Conservation (phyloP, 2,888 invertebrate genomes). For the Perizoma flavofasciatum region DNA sequence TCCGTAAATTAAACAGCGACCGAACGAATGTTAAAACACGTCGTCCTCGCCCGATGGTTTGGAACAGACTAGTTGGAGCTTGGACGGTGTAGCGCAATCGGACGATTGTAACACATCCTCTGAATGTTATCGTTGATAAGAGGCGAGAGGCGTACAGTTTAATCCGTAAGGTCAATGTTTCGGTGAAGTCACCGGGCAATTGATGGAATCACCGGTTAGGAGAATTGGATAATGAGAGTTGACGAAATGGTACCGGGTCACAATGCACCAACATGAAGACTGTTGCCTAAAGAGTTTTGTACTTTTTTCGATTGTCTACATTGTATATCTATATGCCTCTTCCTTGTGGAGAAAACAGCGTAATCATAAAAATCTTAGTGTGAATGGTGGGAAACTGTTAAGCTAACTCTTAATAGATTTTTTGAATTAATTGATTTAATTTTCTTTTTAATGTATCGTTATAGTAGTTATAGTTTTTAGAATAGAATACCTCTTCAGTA, state of each 20-base stretch:
- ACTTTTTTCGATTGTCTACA: too few relatives aligned
- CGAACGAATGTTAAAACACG: constrained; percentile 11
- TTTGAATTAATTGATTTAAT: too few relatives aligned
- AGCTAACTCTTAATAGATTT: too few relatives aligned
- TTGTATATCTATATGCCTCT: too few relatives aligned
- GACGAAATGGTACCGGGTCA: constrained; percentile 25
- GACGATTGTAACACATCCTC: constrained; percentile 39
- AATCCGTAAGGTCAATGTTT: constrained; percentile 76
- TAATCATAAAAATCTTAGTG: too few relatives aligned
- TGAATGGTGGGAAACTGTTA: too few relatives aligned
- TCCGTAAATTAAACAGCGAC: constrained; percentile 20
- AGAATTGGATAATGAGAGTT: constrained; percentile 44
- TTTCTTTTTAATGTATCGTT: too few relatives aligned
- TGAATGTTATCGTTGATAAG: constrained; percentile 40
- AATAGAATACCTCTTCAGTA: too few relatives aligned
- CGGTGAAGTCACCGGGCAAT: constrained; percentile 68
- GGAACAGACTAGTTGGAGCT: constrained; percentile 25
- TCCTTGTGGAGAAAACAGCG: too few relatives aligned
- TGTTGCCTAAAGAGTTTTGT: neutral
- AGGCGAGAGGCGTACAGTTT: constrained; percentile 25
- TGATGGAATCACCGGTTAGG: constrained; percentile 50
- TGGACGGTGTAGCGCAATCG: constrained; percentile 22
- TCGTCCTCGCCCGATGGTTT: constrained; percentile 25
- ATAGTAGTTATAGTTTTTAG: too few relatives aligned
- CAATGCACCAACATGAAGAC: constrained; percentile 4